A percentile compares a stretch with the other conserved stretches of the same genome.
Evolutionary conservation across 2,113 vertebrate species (phyloP).

Genomic region (Labeo catla): DNA sequence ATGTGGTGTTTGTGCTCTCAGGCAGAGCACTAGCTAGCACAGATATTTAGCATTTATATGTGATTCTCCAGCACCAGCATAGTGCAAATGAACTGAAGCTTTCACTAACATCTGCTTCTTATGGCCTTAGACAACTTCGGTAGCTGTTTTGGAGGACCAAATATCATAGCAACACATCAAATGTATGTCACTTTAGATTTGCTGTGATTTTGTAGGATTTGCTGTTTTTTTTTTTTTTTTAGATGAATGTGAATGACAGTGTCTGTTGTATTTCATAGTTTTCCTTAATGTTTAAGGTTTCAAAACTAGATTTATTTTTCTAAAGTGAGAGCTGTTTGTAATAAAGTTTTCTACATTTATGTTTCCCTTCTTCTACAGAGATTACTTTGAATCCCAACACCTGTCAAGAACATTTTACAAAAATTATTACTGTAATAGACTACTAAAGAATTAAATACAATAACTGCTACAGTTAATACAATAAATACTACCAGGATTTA

Average conservation of each 20-base stretch:
- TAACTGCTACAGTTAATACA: too few relatives aligned
- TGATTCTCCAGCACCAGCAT: background rate
- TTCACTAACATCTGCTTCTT: background rate
- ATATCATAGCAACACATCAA: background rate
- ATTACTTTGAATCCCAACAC: background rate
- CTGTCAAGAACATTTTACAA: background rate
- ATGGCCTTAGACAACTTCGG: background rate
- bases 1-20: background rate
- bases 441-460: too few relatives aligned
- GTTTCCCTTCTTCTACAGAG: background rate
- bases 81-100: background rate
- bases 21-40: background rate
- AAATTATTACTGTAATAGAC: background rate
- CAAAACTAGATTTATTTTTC: conserved; percentile 43
- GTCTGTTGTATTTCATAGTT: conserved; percentile 43
- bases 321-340: conserved; percentile 62
- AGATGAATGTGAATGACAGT: conserved; percentile 1
- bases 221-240: background rate
- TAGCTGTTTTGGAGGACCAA: background rate
- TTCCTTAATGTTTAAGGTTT: conserved; percentile 15
- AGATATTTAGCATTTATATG: background rate
- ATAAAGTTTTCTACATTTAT: conserved; percentile 66
- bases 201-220: background rate
- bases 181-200: background rate
- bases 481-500: too few relatives aligned